phyloP scores from a whole-genome alignment of 2,888 invertebrate species.

The Sycophila texana region DNA sequence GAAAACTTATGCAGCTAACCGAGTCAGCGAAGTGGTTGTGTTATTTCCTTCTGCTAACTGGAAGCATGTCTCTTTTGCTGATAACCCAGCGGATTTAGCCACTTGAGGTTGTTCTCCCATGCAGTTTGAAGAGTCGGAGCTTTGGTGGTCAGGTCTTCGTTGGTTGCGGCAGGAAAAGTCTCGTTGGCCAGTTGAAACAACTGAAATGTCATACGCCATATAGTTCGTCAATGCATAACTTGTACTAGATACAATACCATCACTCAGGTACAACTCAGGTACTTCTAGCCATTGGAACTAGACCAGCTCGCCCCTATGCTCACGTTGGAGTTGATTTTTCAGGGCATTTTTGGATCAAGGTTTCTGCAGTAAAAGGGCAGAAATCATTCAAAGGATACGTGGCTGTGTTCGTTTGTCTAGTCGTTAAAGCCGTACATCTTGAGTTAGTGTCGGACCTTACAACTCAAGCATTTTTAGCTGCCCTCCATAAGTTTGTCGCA shows the following conservation, averaged over 20 bases:
- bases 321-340: slow-evolving; percentile 55
- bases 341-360: slow-evolving; percentile 61
- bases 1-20: neutral
- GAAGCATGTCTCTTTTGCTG: neutral
- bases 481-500: neutral
- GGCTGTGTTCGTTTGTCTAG: neutral
- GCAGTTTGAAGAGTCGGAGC: neutral
- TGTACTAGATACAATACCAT: slow-evolving; percentile 50
- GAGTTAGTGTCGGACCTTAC: neutral
- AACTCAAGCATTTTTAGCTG: neutral
- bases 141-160: slow-evolving; percentile 17
- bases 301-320: slow-evolving; percentile 59
- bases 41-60: neutral
- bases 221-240: neutral
- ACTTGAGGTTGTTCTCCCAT: neutral
- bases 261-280: slow-evolving; percentile 62
- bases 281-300: slow-evolving; percentile 65
- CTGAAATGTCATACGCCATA: neutral
- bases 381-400: slow-evolving; percentile 51
- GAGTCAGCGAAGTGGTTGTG: neutral
- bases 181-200: too few species aligned
- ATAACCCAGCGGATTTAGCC: slow-evolving; percentile 4
- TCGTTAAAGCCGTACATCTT: neutral
- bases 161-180: too few species aligned
- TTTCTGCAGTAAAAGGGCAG: slow-evolving; percentile 38